A percentile compares a stretch with the other conserved stretches of the same genome.
Evolutionary conservation across 2,888 invertebrate genomes (phyloP).

Genomic region (Cheilosia variabilis): DNA sequence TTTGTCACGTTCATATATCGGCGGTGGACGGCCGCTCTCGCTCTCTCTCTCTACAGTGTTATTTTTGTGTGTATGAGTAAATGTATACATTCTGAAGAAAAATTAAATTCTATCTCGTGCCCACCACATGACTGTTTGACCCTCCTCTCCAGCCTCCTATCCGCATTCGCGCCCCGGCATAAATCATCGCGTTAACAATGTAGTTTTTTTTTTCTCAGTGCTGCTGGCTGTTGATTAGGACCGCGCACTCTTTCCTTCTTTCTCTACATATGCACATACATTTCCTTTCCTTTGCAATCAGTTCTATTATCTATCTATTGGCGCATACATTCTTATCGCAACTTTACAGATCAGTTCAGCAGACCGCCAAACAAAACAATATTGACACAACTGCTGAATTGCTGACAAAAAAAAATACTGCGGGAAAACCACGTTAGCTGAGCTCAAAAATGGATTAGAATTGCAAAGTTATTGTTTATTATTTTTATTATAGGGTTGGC

Average conservation of each 20-base stretch:
- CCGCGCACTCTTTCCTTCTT: conserved; percentile 3
- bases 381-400: conserved; percentile 62
- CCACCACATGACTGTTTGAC: conserved; percentile 49
- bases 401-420: conserved; percentile 16
- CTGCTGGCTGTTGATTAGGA: conserved; percentile 35
- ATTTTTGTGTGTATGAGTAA: background rate
- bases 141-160: conserved; percentile 28
- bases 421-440: background rate
- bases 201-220: conserved; percentile 36
- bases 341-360: conserved; percentile 29
- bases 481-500: too few species aligned
- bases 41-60: background rate
- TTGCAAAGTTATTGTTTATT: background rate
- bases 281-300: conserved; percentile 48
- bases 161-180: background rate
- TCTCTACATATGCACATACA: conserved; percentile 17
- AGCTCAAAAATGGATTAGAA: conserved; percentile 4
- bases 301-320: conserved; percentile 54
- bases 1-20: conserved; percentile 2
- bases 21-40: background rate
- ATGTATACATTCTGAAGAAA: conserved; percentile 28
- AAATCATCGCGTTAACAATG: conserved; percentile 32
- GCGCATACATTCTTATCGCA: conserved; percentile 50
- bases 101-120: conserved; percentile 51
- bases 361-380: conserved; percentile 49